Conservation (phyloP, 2,113 vertebrate species). For the Azemiops feae region DNA sequence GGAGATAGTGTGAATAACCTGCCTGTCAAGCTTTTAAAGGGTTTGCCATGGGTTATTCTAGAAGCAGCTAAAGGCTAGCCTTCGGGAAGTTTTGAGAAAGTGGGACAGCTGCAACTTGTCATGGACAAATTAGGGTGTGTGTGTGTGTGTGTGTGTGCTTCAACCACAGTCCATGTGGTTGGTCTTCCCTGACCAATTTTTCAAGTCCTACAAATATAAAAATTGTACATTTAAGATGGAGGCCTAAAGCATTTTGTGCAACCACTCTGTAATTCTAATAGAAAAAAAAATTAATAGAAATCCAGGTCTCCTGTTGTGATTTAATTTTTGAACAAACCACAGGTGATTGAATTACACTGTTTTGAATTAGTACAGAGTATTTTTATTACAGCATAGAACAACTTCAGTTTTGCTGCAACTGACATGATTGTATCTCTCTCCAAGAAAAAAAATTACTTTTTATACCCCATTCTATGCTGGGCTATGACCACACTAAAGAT, state of each 20-base stretch:
- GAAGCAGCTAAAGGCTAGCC: constrained; percentile 15
- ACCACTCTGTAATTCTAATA: background rate
- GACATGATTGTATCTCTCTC: background rate
- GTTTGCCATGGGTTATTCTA: constrained; percentile 31
- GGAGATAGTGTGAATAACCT: constrained; percentile 34
- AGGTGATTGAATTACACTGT: background rate
- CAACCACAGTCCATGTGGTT: background rate
- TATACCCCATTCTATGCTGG: background rate
- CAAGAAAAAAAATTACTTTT: background rate
- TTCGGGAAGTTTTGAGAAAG: constrained; percentile 17
- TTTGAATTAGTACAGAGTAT: background rate
- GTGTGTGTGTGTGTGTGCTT: background rate
- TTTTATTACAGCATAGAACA: background rate
- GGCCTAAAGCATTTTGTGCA: background rate
- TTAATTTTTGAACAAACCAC: background rate
- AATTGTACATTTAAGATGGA: background rate
- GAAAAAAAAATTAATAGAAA: background rate
- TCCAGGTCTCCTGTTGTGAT: background rate
- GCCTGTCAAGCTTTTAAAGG: constrained; percentile 35
- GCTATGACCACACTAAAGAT: background rate
- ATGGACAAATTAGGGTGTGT: background rate
- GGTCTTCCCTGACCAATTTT: background rate
- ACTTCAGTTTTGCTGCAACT: background rate
- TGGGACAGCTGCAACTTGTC: constrained; percentile 15
- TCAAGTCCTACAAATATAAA: background rate